Evolutionary conservation across 2,113 vertebrate species (phyloP), one percentile per base, ranked within the genome.

Genomic region (Colius striatus): DNA sequence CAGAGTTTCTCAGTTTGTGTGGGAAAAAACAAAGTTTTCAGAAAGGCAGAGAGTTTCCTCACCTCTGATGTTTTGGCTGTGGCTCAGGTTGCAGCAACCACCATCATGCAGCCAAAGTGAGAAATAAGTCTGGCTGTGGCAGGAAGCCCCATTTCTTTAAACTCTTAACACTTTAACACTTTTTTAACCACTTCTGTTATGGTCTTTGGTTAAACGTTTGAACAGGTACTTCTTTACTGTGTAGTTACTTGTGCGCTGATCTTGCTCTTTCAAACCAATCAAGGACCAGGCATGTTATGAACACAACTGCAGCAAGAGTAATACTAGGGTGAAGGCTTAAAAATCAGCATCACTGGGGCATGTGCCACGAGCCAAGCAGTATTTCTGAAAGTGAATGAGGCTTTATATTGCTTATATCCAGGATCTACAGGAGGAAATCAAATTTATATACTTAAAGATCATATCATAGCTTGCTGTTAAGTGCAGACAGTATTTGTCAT

Each of bases 381-480:
- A 60, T 61, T 84, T 95, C 77, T 70, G 88, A 72, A 53, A 25
- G 5, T 4, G 11, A 78, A 89, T 55, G 29, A 87, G 66, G 61
- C 71, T 63, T 80, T 76, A 16, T 53, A 83, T 77, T 86, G 75
- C 11, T 23, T 85, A 47, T 34, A 50, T 92, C 61, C 70, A 94
- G 86, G 90, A 66, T 48, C 63, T 96, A 77, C 48, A 95, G 89
- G 20, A 62, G 54, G 21, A 87, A 92, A 84, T 75, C 26, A 57
- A 85, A 81, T 87, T 67, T 93, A 70, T 82, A 73, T 32, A 57
- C 34, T 84, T 79, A 72, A 62, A 92, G 72, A 92, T 95, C 57
- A 57, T 60, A 79, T 71, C 76, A 61, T 41, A 53, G 63, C 50
- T 23, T 22, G 81, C 82, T 91, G 74, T 36, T 81, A 76, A 85